Conservation (phyloP, 2,113 vertebrate genomes). For the Caloenas nicobarica region DNA sequence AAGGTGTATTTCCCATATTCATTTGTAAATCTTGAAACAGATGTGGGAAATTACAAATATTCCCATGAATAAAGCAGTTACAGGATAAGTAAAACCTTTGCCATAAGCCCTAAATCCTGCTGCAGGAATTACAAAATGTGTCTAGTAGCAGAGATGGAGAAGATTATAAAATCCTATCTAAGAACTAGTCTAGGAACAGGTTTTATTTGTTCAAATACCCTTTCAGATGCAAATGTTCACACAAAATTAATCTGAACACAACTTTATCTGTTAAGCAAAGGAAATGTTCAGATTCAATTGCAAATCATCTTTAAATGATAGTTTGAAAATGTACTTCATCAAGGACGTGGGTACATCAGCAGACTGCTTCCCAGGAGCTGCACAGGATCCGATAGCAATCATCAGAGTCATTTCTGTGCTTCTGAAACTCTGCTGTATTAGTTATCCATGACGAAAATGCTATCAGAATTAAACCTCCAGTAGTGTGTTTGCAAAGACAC, state of each 20-base stretch:
- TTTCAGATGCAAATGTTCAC: not conserved
- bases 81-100: not conserved
- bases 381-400: not conserved
- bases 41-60: not conserved
- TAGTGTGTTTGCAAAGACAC: not conserved
- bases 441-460: not conserved
- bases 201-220: slow-evolving; percentile 46
- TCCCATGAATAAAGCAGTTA: not conserved
- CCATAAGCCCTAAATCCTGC: not conserved
- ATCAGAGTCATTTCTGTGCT: not conserved
- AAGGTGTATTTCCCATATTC: not conserved
- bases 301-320: slow-evolving; percentile 16
- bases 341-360: not conserved
- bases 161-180: slow-evolving; percentile 12
- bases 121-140: not conserved
- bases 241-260: slow-evolving; percentile 12
- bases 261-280: slow-evolving; percentile 2
- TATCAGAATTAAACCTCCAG: not conserved
- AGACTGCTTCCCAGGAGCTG: not conserved
- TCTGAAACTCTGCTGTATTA: not conserved
- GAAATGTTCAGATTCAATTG: not conserved
- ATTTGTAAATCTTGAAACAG: not conserved
- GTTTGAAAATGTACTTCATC: not conserved
- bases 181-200: slow-evolving; percentile 30
- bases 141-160: not conserved